Evolutionary conservation across 2,888 invertebrate genomes (phyloP).

Genomic region (Diarsia rubi): DNA sequence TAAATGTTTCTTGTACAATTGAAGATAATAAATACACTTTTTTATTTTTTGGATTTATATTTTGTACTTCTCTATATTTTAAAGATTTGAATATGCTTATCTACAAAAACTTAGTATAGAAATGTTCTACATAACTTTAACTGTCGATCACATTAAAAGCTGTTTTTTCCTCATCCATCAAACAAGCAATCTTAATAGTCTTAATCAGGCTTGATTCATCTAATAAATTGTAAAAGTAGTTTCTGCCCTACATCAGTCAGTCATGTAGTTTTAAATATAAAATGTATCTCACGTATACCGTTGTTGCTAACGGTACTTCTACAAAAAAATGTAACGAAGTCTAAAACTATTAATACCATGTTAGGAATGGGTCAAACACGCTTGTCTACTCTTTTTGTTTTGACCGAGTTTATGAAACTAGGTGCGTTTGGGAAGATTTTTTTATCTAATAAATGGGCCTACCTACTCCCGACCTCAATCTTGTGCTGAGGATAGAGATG

Average conservation of each 20-base stretch:
- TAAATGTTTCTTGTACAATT: too few relatives aligned
- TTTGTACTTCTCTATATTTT: too few relatives aligned
- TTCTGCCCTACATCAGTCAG: conserved; percentile 58
- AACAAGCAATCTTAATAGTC: not conserved
- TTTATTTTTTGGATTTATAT: too few relatives aligned
- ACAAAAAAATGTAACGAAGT: conserved; percentile 52
- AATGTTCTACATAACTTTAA: not conserved
- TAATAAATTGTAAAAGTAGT: conserved; percentile 48
- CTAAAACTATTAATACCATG: conserved; percentile 42
- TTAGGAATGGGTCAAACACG: conserved; percentile 38
- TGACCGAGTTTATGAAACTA: conserved; percentile 1
- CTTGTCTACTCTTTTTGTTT: conserved; percentile 28
- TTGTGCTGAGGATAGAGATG: too few relatives aligned
- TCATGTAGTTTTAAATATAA: conserved; percentile 31
- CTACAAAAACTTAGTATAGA: not conserved
- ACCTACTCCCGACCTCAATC: too few relatives aligned
- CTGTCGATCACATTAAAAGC: not conserved
- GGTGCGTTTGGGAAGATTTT: not conserved
- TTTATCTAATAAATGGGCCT: too few relatives aligned
- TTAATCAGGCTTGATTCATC: conserved; percentile 47
- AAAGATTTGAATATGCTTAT: too few relatives aligned
- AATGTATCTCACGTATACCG: conserved; percentile 50
- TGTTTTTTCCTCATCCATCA: conserved; percentile 11
- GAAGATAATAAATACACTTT: too few relatives aligned
- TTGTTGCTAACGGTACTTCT: conserved; percentile 61